phyloP scores from a whole-genome alignment of 2,113 vertebrate genomes.

The Tympanuchus pallidicinctus region DNA sequence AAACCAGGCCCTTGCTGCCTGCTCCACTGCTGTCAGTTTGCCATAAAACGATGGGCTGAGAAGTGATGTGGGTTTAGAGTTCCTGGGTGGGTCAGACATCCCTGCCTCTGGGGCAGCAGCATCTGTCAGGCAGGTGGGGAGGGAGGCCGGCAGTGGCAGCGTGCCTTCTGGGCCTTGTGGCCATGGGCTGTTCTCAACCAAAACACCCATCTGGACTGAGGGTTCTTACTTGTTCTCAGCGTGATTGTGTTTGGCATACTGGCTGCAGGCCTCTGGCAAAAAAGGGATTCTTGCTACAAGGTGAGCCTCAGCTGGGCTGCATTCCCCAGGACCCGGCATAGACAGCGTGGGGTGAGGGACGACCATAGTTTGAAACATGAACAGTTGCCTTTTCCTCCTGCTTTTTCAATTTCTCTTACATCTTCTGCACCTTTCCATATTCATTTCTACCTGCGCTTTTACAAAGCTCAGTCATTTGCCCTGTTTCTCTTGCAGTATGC shows the following conservation, averaged over 20 bases:
- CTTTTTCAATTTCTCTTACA: neutral
- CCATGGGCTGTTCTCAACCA: neutral
- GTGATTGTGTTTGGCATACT: neutral
- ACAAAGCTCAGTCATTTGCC: neutral
- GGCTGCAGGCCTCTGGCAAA: neutral
- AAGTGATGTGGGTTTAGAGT: neutral
- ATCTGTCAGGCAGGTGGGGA: neutral
- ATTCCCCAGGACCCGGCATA: neutral
- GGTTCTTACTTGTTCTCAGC: neutral
- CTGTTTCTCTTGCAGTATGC: neutral
- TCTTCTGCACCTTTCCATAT: neutral
- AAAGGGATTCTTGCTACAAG: neutral
- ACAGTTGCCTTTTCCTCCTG: neutral
- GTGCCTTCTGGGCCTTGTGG: neutral
- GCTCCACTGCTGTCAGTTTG: neutral
- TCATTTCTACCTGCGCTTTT: neutral
- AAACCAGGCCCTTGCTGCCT: neutral
- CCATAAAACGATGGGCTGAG: neutral
- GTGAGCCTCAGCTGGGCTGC: neutral
- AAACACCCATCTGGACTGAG: neutral
- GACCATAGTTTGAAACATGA: neutral
- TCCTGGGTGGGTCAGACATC: slow-evolving; percentile 18
- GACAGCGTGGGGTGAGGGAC: neutral
- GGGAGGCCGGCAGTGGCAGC: neutral
- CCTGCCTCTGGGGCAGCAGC: neutral